phyloP scores from a whole-genome alignment of 1,140 invertebrate genomes.

The Aphelenchoides avenae region DNA sequence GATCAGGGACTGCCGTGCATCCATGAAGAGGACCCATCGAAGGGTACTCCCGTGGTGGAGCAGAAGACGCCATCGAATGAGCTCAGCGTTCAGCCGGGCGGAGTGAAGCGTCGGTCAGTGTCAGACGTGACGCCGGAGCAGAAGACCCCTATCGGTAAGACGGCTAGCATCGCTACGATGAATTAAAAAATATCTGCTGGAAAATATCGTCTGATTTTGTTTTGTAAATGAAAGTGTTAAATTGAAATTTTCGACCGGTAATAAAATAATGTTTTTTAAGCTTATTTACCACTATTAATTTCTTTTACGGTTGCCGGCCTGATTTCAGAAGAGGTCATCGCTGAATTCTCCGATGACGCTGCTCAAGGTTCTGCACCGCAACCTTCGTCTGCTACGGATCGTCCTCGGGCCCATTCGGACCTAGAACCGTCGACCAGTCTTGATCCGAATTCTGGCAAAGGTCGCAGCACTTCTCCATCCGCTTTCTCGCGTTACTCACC shows the following conservation, averaged over 20 bases:
- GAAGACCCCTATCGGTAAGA: constrained; percentile 26
- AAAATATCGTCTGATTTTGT: too few species aligned
- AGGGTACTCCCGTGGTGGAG: constrained; percentile 4
- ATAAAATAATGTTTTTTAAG: too few species aligned
- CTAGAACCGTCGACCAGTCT: constrained; percentile 27
- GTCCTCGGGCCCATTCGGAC: constrained; percentile 28
- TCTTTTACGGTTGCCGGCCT: constrained; percentile 3
- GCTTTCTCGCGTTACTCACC: constrained; percentile 52
- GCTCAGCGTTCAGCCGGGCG: neutral
- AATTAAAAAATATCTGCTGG: constrained; percentile 1
- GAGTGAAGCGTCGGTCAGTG: constrained; percentile 35
- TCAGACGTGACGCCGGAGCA: constrained; percentile 44
- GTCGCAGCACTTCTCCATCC: constrained; percentile 9
- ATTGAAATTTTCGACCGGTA: too few species aligned
- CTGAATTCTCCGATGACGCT: constrained; percentile 5
- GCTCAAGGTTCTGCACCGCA: neutral
- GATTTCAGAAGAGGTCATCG: constrained; percentile 14
- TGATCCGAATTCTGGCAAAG: constrained; percentile 12
- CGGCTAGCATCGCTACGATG: too few species aligned
- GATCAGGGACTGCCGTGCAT: constrained; percentile 32
- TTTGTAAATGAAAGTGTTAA: too few species aligned
- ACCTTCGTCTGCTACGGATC: constrained; percentile 2
- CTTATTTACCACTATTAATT: too few species aligned
- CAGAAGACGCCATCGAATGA: neutral
- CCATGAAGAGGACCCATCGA: constrained; percentile 37